Evolutionary conservation across 1,140 invertebrate species (phyloP), one percentile per base, ranked within the genome.

Genomic region (Ridgeia piscesae): DNA sequence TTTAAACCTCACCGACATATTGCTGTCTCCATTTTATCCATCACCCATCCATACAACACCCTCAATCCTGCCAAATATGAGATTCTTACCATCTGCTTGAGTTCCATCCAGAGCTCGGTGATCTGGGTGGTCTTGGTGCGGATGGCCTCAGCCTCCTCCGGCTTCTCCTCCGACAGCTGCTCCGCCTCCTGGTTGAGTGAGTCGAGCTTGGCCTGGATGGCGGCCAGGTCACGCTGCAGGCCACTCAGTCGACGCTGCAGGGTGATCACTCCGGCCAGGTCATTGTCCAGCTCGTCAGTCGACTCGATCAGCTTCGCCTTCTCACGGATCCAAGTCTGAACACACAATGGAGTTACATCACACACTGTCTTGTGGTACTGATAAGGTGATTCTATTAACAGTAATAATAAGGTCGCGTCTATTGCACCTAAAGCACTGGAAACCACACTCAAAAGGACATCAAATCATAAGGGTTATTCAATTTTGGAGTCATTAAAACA

Each of bases 181-280:
- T 98, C 97, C 4, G 99, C 99, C 96, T 99, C 99, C 94, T 97
- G 97, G 95, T 99, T 98, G 92, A 99, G 96, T 31, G 98, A 97
- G 93, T 99, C 98, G 89, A 99, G 96, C 96, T 99, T 99, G 31
- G 99, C 98, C 96, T 99, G 98, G 93, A 99, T 99, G 35, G 99
- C 99, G 89, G 98, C 99, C 92, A 99, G 95, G 96, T 99, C 99
- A 92, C 99, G 97, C 96, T 99, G 99, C 99, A 99, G 99, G 89
- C 99, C 99, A 94, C 98, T 98, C 0, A 99, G 97, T 92, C 99
- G 97, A 92, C 99, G 94, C 96, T 98, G 97, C 90, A 98, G 95
- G n/a, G 97, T 97, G 97, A 98, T 98, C 77, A 98, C 97, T 92
- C 98, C 96, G 92, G 95, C 95, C 33, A 97, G 95, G 94, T 97